These are phyloP conservation scores for Drosophila serrata DNA, from an alignment of 1,140 invertebrate species.

Conservation along the genomic window DNA sequence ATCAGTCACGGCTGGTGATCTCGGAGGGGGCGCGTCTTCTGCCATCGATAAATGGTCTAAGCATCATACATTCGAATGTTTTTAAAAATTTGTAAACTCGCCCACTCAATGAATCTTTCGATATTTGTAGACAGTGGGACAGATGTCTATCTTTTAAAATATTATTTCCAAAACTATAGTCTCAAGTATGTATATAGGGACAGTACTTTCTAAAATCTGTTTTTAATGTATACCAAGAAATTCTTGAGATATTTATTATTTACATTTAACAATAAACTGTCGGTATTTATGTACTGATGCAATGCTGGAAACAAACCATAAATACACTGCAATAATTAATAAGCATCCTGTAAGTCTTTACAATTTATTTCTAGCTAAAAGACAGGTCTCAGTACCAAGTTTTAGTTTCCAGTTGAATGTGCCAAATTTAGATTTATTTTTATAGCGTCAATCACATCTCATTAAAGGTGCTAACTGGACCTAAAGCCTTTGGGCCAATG, in stretches of 20 bases:
- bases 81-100: constrained; percentile 37
- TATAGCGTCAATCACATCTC: constrained; percentile 29
- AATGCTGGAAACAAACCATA: neutral
- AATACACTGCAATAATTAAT: neutral
- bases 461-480: constrained; percentile 58
- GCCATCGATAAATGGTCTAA: constrained; percentile 49
- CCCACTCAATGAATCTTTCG: constrained; percentile 33
- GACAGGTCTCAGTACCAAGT: neutral
- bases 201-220: too few species aligned
- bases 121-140: constrained; percentile 36
- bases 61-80: constrained; percentile 44
- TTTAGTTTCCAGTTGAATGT: neutral
- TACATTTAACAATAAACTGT: too few species aligned
- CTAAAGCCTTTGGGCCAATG: constrained; percentile 34
- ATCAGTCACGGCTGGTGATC: constrained; percentile 38
- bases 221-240: too few species aligned
- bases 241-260: too few species aligned
- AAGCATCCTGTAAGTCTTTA: neutral
- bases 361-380: neutral
- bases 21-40: constrained; percentile 53
- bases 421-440: constrained; percentile 5
- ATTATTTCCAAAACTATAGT: too few species aligned
- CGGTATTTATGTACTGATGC: neutral
- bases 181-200: too few species aligned
- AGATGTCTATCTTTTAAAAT: neutral